Evolutionary conservation across 2,797 vertebrate species (phyloP), one percentile per base, ranked within the genome.

Genomic region (Diceros bicornis): DNA sequence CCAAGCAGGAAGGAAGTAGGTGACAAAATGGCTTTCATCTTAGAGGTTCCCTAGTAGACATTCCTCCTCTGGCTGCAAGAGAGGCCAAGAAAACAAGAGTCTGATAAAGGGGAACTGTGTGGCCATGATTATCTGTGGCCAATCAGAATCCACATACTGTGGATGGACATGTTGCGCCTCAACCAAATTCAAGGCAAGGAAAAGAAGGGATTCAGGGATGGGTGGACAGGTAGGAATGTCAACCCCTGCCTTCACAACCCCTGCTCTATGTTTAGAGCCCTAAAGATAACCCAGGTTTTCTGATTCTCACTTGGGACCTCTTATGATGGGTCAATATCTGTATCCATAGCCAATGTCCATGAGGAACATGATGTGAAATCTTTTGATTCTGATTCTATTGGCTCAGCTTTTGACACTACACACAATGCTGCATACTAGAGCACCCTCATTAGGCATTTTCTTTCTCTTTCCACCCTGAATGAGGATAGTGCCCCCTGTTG

Each of bases 131-230:
- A 41, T 12, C 81, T n/a, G 34, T 69, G 55, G 57, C 50, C 66
- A 7, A 4, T 50, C 62, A 79, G 50, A 52, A 79, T 34, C 32
- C 7, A 17, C 2, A 8, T 13, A 23, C 18, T 29, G 6, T 2
- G 27, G 14, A 25, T 12, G n/a, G 8, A 41, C n/a, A 44, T 7
- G 8, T 4, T 17, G 32, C 4, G 2, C 6, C 7, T 32, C 8
- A 5, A 8, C 7, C 44, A 59, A 17, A 1, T 44, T n/a, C 34
- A 69, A 9, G 13, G n/a, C 27, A 64, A 89, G 57, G 50, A 20
- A 62, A 20, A 41, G 50, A 20, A 14, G 13, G 29, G 69, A 50
- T 8, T 25, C 4, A 13, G 21, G 44, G 34, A 12, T 10, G 21
- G 9, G 10, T 18, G 12, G 44, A 4, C 57, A 52, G 50, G 50